Conservation (phyloP, 2,888 invertebrate genomes). For the Apodemia zela region DNA sequence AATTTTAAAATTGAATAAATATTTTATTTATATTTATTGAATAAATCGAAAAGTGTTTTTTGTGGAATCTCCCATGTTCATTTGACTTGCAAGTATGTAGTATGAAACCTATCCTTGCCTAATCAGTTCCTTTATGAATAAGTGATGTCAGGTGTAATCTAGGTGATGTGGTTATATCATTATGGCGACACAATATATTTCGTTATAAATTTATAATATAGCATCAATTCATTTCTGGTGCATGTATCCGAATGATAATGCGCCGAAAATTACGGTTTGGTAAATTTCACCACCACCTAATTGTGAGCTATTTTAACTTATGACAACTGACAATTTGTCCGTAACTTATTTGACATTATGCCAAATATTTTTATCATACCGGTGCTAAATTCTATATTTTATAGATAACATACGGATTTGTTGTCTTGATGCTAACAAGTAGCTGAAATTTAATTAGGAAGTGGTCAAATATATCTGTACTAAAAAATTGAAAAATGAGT, state of each 20-base stretch:
- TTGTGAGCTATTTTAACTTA: neutral
- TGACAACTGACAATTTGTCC: constrained; percentile 5
- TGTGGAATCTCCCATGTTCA: neutral
- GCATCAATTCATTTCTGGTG: neutral
- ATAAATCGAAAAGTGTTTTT: no score
- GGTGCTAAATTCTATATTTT: constrained; percentile 5
- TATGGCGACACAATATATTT: neutral
- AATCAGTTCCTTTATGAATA: neutral
- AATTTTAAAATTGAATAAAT: no score
- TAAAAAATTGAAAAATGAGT: neutral
- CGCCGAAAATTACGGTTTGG: neutral
- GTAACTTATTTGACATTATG: constrained; percentile 1
- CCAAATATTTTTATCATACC: constrained; percentile 5
- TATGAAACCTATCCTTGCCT: neutral
- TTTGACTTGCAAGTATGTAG: neutral
- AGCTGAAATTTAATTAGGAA: neutral
- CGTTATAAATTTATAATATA: neutral
- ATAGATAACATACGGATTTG: constrained; percentile 6
- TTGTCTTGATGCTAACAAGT: neutral
- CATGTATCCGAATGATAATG: neutral
- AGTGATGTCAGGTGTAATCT: neutral
- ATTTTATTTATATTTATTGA: no score
- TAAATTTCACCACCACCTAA: constrained; percentile 1
- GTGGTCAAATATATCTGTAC: neutral
- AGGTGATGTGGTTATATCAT: neutral